These are phyloP conservation scores for Mystacornis crossleyi DNA, from an alignment of 2,113 vertebrate species.

Conservation along the genomic window DNA sequence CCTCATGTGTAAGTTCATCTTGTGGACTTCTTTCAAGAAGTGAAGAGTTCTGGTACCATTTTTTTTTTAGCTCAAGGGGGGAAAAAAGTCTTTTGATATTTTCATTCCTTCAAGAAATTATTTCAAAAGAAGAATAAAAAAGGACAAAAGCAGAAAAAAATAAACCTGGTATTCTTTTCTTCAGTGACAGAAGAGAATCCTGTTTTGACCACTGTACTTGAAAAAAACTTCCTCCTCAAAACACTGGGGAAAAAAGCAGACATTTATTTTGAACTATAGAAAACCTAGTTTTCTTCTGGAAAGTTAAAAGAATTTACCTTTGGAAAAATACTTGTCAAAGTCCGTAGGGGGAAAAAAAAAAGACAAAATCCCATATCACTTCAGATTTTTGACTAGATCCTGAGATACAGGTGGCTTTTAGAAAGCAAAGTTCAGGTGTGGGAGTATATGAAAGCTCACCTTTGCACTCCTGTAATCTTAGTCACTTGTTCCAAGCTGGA, in stretches of 20 bases:
- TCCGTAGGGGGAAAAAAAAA: not conserved
- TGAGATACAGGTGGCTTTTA: conserved; percentile 6
- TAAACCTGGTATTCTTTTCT: not conserved
- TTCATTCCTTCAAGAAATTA: not conserved
- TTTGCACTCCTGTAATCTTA: conserved; percentile 5
- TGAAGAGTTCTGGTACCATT: not conserved
- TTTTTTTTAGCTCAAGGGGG: not conserved
- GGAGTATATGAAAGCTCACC: not conserved
- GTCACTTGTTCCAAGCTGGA: not conserved
- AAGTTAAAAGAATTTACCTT: not conserved
- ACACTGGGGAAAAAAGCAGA: not conserved
- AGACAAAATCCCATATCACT: not conserved
- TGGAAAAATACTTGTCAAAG: not conserved
- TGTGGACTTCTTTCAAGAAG: conserved; percentile 12
- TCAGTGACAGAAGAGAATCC: not conserved
- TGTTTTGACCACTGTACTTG: not conserved
- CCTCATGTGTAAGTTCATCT: conserved; percentile 16
- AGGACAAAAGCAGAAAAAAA: not conserved
- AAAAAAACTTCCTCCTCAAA: not conserved
- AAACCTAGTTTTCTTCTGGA: not conserved
- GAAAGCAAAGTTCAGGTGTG: not conserved
- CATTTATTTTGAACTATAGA: not conserved
- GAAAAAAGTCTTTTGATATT: not conserved
- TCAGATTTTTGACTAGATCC: conserved; percentile 3
- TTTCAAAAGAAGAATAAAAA: not conserved